phyloP scores from a whole-genome alignment of 2,113 vertebrate species.

The Morone saxatilis region DNA sequence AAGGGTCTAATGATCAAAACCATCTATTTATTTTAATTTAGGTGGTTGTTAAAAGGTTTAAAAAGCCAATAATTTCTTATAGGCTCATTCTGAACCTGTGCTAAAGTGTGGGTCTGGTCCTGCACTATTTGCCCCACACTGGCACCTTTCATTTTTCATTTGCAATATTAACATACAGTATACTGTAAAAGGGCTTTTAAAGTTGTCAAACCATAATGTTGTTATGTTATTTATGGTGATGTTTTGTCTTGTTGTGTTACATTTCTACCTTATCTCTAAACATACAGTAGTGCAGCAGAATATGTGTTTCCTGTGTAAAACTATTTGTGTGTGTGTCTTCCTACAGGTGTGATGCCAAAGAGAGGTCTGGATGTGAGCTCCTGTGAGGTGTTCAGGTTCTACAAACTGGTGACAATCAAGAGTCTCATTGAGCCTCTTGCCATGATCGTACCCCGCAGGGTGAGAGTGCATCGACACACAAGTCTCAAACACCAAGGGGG shows the following conservation, averaged over 20 bases:
- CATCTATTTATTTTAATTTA: not conserved
- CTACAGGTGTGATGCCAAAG: constrained; percentile 93
- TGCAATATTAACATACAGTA: not conserved
- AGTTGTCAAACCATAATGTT: not conserved
- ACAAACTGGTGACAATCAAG: constrained; percentile 93
- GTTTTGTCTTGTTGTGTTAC: not conserved
- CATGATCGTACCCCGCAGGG: constrained; percentile 95
- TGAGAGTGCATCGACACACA: constrained; percentile 73
- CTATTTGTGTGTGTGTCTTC: not conserved
- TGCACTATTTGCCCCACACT: not conserved
- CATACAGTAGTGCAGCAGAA: not conserved
- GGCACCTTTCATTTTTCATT: not conserved
- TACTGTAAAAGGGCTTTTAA: too few species aligned
- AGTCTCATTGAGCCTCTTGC: constrained; percentile 92
- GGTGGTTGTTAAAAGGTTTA: not conserved
- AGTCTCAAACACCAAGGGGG: not conserved
- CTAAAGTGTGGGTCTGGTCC: not conserved
- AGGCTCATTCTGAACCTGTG: not conserved
- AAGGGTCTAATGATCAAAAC: not conserved
- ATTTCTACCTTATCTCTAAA: not conserved
- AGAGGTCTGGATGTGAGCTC: constrained; percentile 92
- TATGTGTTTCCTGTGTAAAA: not conserved
- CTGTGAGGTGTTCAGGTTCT: constrained; percentile 97
- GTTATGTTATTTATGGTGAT: not conserved
- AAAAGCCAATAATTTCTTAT: not conserved